Evolutionary conservation across 2,113 vertebrate genomes (phyloP).

Genomic region (Dasypus novemcinctus): DNA sequence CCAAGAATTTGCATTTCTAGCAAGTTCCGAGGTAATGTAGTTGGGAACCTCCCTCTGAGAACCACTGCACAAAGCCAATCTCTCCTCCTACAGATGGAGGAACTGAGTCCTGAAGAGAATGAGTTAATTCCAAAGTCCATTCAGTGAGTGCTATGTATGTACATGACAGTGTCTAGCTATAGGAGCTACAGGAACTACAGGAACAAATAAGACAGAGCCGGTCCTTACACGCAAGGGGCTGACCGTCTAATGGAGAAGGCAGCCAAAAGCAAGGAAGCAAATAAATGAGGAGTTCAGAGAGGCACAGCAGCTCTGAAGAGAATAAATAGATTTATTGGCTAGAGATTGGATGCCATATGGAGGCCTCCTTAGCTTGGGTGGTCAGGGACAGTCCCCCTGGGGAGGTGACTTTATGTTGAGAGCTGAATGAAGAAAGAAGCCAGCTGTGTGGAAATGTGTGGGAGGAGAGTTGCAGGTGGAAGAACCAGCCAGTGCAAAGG

Average conservation of each 20-base stretch:
- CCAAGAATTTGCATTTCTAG: neutral
- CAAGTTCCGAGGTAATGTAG: neutral
- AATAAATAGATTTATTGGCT: neutral
- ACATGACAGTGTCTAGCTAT: too few species aligned
- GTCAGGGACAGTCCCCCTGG: neutral
- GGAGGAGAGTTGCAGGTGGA: neutral
- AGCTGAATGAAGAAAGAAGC: neutral
- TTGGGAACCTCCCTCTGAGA: neutral
- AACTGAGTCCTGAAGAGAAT: neutral
- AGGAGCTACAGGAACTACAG: neutral
- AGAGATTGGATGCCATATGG: neutral
- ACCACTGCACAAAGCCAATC: neutral
- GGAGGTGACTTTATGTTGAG: neutral
- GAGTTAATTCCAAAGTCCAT: neutral
- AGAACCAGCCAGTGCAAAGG: neutral
- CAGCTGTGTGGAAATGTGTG: neutral
- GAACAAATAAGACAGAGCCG: neutral
- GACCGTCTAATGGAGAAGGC: neutral
- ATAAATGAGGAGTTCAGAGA: neutral
- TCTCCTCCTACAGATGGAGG: neutral
- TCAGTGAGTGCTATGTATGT: neutral
- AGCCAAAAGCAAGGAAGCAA: neutral
- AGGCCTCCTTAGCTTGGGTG: neutral
- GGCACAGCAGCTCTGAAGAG: neutral
- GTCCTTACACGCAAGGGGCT: neutral